Percentiles rank a stretch among this genome's conserved stretches.
phyloP scores from a whole-genome alignment of 2,888 invertebrate genomes.

The Callinectes sapidus region DNA sequence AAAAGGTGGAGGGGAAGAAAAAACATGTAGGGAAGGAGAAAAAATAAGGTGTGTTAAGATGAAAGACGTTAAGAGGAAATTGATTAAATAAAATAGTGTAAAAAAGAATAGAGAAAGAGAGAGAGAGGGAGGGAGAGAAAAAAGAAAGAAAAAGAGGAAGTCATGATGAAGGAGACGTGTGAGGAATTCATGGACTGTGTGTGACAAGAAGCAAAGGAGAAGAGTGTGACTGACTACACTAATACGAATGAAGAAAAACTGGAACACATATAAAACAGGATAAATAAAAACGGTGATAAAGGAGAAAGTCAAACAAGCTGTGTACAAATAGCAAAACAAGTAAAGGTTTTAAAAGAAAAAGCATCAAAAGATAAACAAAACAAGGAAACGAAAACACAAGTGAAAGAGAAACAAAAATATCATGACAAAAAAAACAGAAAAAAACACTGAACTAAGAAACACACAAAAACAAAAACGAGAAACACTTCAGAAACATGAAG shows the following conservation, averaged over 20 bases:
- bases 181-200: background rate
- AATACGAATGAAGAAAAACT: background rate
- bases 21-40: background rate
- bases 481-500: background rate
- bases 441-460: background rate
- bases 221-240: no score
- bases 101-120: no score
- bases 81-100: conserved; percentile 1
- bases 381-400: background rate
- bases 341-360: no score
- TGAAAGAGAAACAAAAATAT: background rate
- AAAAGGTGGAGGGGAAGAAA: background rate
- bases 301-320: no score
- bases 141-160: background rate
- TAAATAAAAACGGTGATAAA: background rate
- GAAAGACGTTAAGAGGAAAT: conserved; percentile 22
- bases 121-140: background rate
- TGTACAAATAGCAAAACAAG: no score
- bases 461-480: background rate
- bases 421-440: background rate
- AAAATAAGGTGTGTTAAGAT: conserved; percentile 4
- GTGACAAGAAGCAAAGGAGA: background rate
- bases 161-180: background rate
- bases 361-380: no score
- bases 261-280: background rate